Percentiles rank a stretch among this genome's conserved stretches.
Evolutionary conservation across 2,888 invertebrate genomes (phyloP).

Genomic region (Dynastes tityus): DNA sequence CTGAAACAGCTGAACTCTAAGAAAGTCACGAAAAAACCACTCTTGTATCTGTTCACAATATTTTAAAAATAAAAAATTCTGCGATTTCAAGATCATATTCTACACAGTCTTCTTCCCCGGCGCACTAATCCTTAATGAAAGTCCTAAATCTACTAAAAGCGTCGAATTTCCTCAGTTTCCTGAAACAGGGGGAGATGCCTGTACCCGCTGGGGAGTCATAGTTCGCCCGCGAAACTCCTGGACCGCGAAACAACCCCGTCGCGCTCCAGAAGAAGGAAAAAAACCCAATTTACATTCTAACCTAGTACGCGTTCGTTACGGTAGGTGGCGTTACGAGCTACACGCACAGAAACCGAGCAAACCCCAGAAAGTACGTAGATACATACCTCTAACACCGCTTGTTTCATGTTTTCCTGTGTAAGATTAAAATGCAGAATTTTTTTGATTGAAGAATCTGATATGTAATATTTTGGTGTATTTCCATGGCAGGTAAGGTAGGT

Average conservation of each 20-base stretch:
- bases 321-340: background rate
- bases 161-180: conserved; percentile 5
- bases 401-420: too few species aligned
- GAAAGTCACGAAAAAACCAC: too few species aligned
- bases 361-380: background rate
- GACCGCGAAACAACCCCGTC: conserved; percentile 10
- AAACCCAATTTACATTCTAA: conserved; percentile 17
- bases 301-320: background rate
- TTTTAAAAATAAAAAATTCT: too few species aligned
- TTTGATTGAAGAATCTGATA: too few species aligned
- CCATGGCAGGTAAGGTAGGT: too few species aligned
- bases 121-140: too few species aligned
- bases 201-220: background rate
- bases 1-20: too few species aligned
- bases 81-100: background rate
- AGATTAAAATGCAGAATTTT: too few species aligned
- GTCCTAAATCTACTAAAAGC: background rate
- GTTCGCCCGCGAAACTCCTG: conserved; percentile 5
- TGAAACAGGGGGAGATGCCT: background rate
- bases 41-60: too few species aligned
- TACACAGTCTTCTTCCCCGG: too few species aligned
- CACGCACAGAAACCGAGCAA: background rate
- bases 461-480: too few species aligned
- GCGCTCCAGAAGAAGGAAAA: conserved; percentile 1
- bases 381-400: background rate